A percentile compares a stretch with the other conserved stretches of the same genome.
Conservation (phyloP, 2,797 vertebrate species). For the Salarias fasciatus region DNA sequence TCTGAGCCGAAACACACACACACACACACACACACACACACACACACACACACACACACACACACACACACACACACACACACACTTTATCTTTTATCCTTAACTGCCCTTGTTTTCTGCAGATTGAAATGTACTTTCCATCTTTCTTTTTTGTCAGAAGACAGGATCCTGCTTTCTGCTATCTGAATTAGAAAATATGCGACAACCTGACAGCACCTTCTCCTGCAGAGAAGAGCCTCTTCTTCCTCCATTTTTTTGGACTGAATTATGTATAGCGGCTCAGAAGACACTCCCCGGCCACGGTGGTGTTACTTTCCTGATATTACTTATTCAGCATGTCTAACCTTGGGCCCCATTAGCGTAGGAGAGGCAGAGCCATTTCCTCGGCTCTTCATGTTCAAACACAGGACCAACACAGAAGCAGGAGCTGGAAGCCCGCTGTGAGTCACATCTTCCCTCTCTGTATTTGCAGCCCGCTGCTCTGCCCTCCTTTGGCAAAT, state of each 20-base stretch:
- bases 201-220: slow-evolving; percentile 54
- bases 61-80: slow-evolving; percentile 10
- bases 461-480: slow-evolving; percentile 15
- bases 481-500: slow-evolving; percentile 41
- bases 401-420: slow-evolving; percentile 47
- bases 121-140: slow-evolving; percentile 54
- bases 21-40: slow-evolving; percentile 4
- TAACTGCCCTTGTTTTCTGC: slow-evolving; percentile 36
- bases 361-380: slow-evolving; percentile 51
- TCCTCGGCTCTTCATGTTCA: slow-evolving; percentile 53
- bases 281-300: slow-evolving; percentile 50
- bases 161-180: slow-evolving; percentile 39
- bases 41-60: slow-evolving; percentile 12
- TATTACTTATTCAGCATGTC: slow-evolving; percentile 73
- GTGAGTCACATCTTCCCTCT: slow-evolving; percentile 33
- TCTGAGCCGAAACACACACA: slow-evolving; percentile 38
- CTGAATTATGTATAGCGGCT: slow-evolving; percentile 68
- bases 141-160: slow-evolving; percentile 47
- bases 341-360: slow-evolving; percentile 71
- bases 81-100: slow-evolving; percentile 55
- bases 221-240: slow-evolving; percentile 39
- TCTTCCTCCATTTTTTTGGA: slow-evolving; percentile 27
- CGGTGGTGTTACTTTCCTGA: slow-evolving; percentile 60
- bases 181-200: slow-evolving; percentile 41
- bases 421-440: slow-evolving; percentile 27